A percentile compares a stretch with the other conserved stretches of the same genome.
Conservation (phyloP, 2,888 invertebrate species). For the Sussaba pulchella region DNA sequence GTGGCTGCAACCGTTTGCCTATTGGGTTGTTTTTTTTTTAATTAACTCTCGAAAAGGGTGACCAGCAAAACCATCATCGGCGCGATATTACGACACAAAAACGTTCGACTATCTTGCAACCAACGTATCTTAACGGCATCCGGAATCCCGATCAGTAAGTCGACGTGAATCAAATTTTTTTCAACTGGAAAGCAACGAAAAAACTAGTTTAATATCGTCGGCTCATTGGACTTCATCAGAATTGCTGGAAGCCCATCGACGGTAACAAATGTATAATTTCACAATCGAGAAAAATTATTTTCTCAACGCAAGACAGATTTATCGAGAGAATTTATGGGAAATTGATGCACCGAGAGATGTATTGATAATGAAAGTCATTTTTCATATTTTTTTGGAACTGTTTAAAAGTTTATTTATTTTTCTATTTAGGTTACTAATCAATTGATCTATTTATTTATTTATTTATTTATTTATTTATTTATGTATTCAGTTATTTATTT, state of each 20-base stretch:
- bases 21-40: too few species aligned
- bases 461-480: too few species aligned
- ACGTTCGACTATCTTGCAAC: not conserved
- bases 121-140: constrained; percentile 7
- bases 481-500: too few species aligned
- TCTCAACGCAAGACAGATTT: not conserved
- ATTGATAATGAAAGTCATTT: not conserved
- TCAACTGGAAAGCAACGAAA: constrained; percentile 24
- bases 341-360: not conserved
- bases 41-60: not conserved
- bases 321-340: too few species aligned
- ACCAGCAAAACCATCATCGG: not conserved
- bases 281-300: not conserved
- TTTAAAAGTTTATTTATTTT: too few species aligned
- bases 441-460: too few species aligned
- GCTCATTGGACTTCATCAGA: constrained; percentile 50
- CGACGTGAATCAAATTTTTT: not conserved
- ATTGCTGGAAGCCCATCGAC: constrained; percentile 38
- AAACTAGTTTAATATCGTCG: constrained; percentile 48
- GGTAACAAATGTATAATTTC: too few species aligned
- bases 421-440: too few species aligned
- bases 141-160: constrained; percentile 7
- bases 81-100: not conserved
- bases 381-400: not conserved
- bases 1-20: too few species aligned